phyloP scores from a whole-genome alignment of 1,140 invertebrate species.

The Zaprionus kolodkinae region DNA sequence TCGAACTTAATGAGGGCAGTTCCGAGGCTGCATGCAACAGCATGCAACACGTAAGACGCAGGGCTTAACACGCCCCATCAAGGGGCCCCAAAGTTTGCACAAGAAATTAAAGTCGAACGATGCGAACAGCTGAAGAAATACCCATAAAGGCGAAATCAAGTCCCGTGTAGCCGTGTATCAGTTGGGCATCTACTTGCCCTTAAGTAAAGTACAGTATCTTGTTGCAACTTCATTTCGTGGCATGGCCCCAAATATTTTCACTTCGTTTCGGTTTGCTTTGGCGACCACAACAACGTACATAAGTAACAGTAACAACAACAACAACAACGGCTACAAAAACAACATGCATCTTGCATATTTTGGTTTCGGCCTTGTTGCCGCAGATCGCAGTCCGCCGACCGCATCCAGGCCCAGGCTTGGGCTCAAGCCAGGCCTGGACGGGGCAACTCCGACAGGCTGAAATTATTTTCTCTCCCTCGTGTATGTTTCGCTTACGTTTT shows the following conservation, averaged over 20 bases:
- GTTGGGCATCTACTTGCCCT: slow-evolving; percentile 81
- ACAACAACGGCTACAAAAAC: slow-evolving; percentile 32
- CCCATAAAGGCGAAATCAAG: slow-evolving; percentile 65
- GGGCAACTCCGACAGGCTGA: slow-evolving; percentile 33
- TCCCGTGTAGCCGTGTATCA: slow-evolving; percentile 69
- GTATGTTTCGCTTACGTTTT: slow-evolving; percentile 72
- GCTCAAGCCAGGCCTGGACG: slow-evolving; percentile 12
- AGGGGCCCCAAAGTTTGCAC: slow-evolving; percentile 75
- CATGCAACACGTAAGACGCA: slow-evolving; percentile 53
- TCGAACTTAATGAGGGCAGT: slow-evolving; percentile 67
- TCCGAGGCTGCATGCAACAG: slow-evolving; percentile 34
- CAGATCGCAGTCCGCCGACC: slow-evolving; percentile 12
- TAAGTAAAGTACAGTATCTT: slow-evolving; percentile 83
- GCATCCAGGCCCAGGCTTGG: slow-evolving; percentile 4
- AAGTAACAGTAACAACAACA: slow-evolving; percentile 48
- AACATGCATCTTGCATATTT: slow-evolving; percentile 79
- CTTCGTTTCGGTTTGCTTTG: slow-evolving; percentile 55
- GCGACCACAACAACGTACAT: slow-evolving; percentile 62
- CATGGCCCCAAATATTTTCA: slow-evolving; percentile 79
- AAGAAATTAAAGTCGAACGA: slow-evolving; percentile 72
- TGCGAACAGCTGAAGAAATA: slow-evolving; percentile 46
- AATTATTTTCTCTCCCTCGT: slow-evolving; percentile 79
- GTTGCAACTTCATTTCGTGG: slow-evolving; percentile 81
- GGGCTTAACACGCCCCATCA: slow-evolving; percentile 76
- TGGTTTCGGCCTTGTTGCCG: slow-evolving; percentile 69